Evolutionary conservation across 1,140 invertebrate genomes (phyloP), one percentile per base, ranked within the genome.

Genomic region (Drosophila biarmipes): DNA sequence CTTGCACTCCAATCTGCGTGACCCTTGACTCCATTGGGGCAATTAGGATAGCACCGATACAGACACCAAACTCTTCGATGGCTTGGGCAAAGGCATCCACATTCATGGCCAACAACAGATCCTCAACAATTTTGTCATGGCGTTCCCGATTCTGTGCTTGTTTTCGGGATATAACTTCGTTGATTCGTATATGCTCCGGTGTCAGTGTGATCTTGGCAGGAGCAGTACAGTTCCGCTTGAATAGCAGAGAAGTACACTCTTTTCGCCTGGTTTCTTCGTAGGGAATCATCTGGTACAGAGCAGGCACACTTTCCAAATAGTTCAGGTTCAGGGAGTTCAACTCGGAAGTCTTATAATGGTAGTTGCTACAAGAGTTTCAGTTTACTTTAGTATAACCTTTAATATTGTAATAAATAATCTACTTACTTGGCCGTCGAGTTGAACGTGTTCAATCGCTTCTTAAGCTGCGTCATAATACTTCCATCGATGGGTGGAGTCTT

Each of bases 261-360:
- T 87, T 91, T 6, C 63, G 67, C 17, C 61, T 43, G 0, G 51
- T 48, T 14, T 86, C 73, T 6, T 80, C 57, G 40, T 85, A 84
- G 6, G 82, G 63, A 12, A 91, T 91, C 69, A 95, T 94, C 54
- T 93, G 93, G 89, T 96, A 97, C 17, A 96, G 90, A 6, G 93
- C 92, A 2, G 95, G 94, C 12, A 96, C 90, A 14, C 95, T 78
- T 67, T 96, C 95, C 42, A 95, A 78, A 76, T 95, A 96, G 21
- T 91, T 93, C 56, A 94, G 94, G 91, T 97, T 95, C 11, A 96
- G 89, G 0, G 94, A 94, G 17, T 94, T 95, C 52, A 96, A 94
- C 76, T 96, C 94, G 1, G 94, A 94, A 14, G 94, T 91, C 73
- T 94, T 92, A 17, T 94, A 78, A 57, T 93, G 93, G 46, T 90